Percentiles rank a stretch among this genome's conserved stretches.
Conservation (phyloP, 2,888 invertebrate genomes). For the Tillus elongatus region DNA sequence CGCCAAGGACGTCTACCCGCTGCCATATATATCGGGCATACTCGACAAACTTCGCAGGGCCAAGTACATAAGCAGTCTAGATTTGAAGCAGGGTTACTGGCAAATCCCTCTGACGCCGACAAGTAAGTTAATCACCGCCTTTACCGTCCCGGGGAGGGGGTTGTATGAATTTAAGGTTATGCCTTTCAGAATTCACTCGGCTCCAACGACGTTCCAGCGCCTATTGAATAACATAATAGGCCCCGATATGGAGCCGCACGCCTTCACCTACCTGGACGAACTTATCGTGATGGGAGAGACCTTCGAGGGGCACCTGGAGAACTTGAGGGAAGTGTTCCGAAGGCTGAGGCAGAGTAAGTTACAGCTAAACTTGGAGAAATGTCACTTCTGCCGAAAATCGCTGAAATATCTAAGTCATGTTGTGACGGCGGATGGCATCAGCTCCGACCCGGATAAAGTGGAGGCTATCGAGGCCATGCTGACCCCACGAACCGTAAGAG, state of each 20-base stretch:
- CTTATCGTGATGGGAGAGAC: constrained; percentile 20
- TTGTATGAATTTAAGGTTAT: constrained; percentile 27
- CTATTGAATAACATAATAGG: constrained; percentile 26
- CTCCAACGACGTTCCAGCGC: constrained; percentile 27
- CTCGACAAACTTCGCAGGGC: constrained; percentile 24
- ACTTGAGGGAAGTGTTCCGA: constrained; percentile 16
- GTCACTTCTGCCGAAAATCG: constrained; percentile 17
- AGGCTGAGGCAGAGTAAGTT: constrained; percentile 20
- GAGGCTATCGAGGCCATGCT: constrained; percentile 9
- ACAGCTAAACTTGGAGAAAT: constrained; percentile 22
- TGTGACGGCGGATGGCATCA: constrained; percentile 12
- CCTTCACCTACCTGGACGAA: constrained; percentile 25
- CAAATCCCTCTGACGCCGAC: constrained; percentile 19
- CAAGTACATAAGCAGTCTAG: constrained; percentile 21
- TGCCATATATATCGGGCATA: constrained; percentile 25
- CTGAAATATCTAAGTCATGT: constrained; percentile 14
- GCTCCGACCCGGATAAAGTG: constrained; percentile 14
- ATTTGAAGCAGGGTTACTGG: constrained; percentile 28
- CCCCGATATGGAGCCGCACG: constrained; percentile 23
- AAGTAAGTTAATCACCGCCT: constrained; percentile 24
- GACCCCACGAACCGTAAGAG: constrained; percentile 13
- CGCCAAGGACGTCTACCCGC: constrained; percentile 21
- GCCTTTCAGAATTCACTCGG: constrained; percentile 29
- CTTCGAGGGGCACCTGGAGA: constrained; percentile 16
- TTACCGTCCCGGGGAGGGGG: constrained; percentile 25